Conservation (phyloP, 2,888 invertebrate species). For the Lacanobia wlatinum region DNA sequence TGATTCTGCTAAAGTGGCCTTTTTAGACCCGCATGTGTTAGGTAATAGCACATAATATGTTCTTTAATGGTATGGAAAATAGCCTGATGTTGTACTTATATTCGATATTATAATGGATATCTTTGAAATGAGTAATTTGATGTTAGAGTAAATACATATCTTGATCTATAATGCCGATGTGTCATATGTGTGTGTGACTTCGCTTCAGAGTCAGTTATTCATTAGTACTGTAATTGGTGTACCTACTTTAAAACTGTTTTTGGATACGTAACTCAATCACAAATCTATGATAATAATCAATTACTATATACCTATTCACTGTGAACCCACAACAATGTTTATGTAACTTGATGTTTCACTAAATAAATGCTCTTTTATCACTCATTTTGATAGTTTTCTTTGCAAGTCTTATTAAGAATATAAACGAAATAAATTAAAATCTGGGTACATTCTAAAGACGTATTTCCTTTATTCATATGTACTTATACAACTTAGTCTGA, state of each 20-base stretch:
- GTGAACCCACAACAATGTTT: neutral
- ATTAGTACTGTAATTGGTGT: constrained; percentile 2
- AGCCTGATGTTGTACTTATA: neutral
- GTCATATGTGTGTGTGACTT: too few species aligned
- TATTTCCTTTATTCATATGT: constrained; percentile 84
- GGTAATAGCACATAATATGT: neutral
- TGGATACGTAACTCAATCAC: neutral
- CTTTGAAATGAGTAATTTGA: constrained; percentile 4
- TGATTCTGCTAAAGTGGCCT: too few species aligned
- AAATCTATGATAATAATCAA: constrained; percentile 4
- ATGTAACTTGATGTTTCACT: constrained; percentile 24
- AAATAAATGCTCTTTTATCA: constrained; percentile 45
- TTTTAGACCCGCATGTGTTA: too few species aligned
- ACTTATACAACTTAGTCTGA: constrained; percentile 85
- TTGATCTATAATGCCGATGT: neutral
- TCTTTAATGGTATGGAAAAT: neutral
- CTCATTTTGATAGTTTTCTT: constrained; percentile 4
- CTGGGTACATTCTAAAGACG: constrained; percentile 68
- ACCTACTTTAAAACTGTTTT: neutral
- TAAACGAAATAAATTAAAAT: constrained; percentile 28
- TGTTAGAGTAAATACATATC: constrained; percentile 6
- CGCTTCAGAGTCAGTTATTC: neutral
- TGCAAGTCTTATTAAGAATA: neutral
- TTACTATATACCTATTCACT: constrained; percentile 1
- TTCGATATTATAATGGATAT: constrained; percentile 19